phyloP scores from a whole-genome alignment of 2,113 vertebrate genomes.

The human (Homo sapiens) region DNA sequence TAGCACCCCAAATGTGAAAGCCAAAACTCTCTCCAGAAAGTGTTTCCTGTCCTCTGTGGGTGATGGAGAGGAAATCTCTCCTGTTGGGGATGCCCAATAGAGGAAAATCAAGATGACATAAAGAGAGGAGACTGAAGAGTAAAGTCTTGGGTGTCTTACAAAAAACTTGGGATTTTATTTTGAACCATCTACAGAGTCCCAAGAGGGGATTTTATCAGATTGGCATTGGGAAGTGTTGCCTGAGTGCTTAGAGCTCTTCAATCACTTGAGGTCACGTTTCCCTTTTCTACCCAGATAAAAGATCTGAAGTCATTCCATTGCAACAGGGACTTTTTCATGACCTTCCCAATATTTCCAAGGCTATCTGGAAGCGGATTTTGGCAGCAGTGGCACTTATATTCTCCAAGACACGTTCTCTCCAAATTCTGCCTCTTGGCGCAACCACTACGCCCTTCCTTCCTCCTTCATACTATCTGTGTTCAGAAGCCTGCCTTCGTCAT shows the following conservation, averaged over 20 bases:
- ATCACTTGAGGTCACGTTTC: neutral
- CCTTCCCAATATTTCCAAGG: too few species aligned
- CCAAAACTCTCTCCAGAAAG: neutral
- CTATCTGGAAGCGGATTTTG: neutral
- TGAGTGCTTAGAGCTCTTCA: neutral
- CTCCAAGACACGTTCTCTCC: neutral
- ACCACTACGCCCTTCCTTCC: rapidly evolving
- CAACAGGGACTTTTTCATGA: too few species aligned
- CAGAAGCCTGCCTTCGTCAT: neutral
- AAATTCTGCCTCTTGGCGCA: neutral
- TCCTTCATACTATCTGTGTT: too few species aligned
- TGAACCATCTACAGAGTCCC: neutral
- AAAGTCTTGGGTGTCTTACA: neutral
- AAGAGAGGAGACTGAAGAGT: neutral
- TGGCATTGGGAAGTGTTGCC: neutral
- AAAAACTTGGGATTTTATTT: neutral
- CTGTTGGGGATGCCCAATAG: rapidly evolving
- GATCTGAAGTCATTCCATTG: neutral
- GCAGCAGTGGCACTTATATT: neutral
- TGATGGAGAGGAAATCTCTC: neutral
- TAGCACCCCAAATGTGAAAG: neutral
- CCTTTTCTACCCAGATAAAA: neutral
- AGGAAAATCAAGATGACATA: neutral
- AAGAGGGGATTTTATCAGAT: neutral
- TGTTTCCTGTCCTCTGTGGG: rapidly evolving